Evolutionary conservation across 2,888 invertebrate species (phyloP).

Genomic region (Deilephila porcellus): DNA sequence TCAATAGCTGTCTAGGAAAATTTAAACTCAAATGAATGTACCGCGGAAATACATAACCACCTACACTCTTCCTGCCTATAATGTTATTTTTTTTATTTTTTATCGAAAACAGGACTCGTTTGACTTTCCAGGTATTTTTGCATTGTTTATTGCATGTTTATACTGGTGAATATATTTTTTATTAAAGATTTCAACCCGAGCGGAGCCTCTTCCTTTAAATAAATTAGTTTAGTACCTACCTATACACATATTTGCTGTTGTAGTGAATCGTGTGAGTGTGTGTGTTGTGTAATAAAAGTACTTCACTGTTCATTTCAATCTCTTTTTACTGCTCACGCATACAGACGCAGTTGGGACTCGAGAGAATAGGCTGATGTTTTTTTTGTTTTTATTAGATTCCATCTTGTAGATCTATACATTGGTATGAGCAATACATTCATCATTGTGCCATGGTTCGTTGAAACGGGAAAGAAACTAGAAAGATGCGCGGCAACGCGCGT

Average conservation of each 20-base stretch:
- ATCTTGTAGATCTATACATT: slow-evolving; percentile 57
- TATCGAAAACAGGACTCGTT: slow-evolving; percentile 23
- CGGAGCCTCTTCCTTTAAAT: slow-evolving; percentile 62
- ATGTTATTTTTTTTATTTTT: slow-evolving; percentile 16
- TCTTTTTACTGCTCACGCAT: slow-evolving; percentile 58
- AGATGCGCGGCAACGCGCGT: slow-evolving; percentile 3
- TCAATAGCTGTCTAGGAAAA: slow-evolving; percentile 28
- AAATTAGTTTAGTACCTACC: slow-evolving; percentile 52
- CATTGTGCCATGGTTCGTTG: slow-evolving; percentile 26
- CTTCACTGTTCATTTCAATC: slow-evolving; percentile 48
- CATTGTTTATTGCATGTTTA: slow-evolving; percentile 24
- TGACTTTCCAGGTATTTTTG: slow-evolving; percentile 24
- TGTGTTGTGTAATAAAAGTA: slow-evolving; percentile 43
- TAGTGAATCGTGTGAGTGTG: slow-evolving; percentile 44
- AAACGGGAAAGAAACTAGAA: slow-evolving; percentile 15
- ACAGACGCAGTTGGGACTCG: slow-evolving; percentile 48
- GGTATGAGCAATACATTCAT: slow-evolving; percentile 47
- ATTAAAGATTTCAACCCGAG: slow-evolving; percentile 51
- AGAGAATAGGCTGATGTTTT: slow-evolving; percentile 41
- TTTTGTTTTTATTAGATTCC: slow-evolving; percentile 74
- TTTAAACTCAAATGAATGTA: slow-evolving; percentile 29
- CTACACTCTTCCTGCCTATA: slow-evolving; percentile 22
- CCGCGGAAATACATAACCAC: slow-evolving; percentile 28
- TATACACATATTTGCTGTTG: slow-evolving; percentile 41
- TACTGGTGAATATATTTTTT: slow-evolving; percentile 25